Conservation (phyloP, 2,113 vertebrate genomes). For the Hippolais icterina region DNA sequence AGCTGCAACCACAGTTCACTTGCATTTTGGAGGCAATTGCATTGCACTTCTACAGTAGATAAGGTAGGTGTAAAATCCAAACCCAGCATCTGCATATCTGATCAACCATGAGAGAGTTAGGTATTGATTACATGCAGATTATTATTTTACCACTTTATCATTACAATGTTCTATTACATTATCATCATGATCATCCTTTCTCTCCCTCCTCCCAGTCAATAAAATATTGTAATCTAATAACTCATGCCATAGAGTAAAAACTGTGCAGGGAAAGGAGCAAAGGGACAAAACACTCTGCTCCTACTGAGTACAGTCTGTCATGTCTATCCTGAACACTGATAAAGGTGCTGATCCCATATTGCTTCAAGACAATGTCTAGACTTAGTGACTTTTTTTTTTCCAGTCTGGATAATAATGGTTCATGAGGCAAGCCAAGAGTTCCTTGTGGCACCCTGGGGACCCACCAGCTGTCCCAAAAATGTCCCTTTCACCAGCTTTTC, state of each 20-base stretch:
- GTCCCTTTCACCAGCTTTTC: background rate
- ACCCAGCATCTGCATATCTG: background rate
- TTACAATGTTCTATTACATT: background rate
- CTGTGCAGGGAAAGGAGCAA: background rate
- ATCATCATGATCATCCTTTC: background rate
- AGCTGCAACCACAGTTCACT: background rate
- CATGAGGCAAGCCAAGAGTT: rapidly evolving
- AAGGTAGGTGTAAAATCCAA: background rate
- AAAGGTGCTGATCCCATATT: background rate
- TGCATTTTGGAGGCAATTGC: background rate
- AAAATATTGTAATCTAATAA: background rate
- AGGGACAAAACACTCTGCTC: background rate
- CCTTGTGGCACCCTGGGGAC: background rate
- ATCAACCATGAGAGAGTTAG: background rate
- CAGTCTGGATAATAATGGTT: background rate
- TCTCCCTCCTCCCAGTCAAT: background rate
- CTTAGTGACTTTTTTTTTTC: background rate
- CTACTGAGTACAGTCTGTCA: background rate
- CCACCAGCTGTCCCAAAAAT: background rate
- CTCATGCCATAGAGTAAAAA: background rate
- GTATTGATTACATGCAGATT: background rate
- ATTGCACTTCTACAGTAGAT: background rate
- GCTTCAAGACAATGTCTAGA: background rate
- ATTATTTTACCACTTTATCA: background rate
- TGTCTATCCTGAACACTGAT: rapidly evolving